phyloP scores from a whole-genome alignment of 2,113 vertebrate genomes.

The Nibea albiflora region DNA sequence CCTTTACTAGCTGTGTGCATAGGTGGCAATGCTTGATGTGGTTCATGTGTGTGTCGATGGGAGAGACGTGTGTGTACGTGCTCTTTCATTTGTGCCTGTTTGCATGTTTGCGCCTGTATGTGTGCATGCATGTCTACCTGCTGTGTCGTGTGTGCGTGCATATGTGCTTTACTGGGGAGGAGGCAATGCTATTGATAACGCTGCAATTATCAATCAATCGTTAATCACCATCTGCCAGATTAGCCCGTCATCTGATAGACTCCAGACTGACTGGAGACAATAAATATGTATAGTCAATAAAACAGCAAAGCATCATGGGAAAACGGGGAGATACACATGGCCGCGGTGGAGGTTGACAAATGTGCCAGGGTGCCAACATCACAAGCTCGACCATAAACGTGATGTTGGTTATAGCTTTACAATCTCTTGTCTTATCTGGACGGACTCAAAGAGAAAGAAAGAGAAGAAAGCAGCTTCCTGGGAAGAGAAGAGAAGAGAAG shows the following conservation, averaged over 20 bases:
- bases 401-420: constrained; percentile 50
- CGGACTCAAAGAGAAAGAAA: constrained; percentile 40
- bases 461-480: no score
- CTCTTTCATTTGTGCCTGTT: constrained; percentile 38
- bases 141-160: constrained; percentile 16
- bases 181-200: constrained; percentile 67
- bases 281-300: constrained; percentile 87
- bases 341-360: constrained; percentile 11
- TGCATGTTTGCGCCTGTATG: constrained; percentile 21
- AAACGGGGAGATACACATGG: constrained; percentile 11
- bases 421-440: constrained; percentile 55
- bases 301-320: constrained; percentile 75
- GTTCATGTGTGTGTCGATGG: constrained; percentile 27
- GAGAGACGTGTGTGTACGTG: constrained; percentile 26
- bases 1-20: constrained; percentile 78
- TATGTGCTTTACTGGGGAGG: constrained; percentile 16
- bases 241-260: constrained; percentile 81
- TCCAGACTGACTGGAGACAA: constrained; percentile 88
- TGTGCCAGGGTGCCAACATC: constrained; percentile 43
- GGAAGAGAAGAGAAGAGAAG: constrained; percentile 1
- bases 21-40: constrained; percentile 55
- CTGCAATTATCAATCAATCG: constrained; percentile 82
- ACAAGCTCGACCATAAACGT: constrained; percentile 44
- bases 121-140: neutral
- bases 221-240: constrained; percentile 83